These are phyloP conservation scores for Noturus placidus DNA, from an alignment of 2,113 vertebrate genomes.

Conservation along the genomic window DNA sequence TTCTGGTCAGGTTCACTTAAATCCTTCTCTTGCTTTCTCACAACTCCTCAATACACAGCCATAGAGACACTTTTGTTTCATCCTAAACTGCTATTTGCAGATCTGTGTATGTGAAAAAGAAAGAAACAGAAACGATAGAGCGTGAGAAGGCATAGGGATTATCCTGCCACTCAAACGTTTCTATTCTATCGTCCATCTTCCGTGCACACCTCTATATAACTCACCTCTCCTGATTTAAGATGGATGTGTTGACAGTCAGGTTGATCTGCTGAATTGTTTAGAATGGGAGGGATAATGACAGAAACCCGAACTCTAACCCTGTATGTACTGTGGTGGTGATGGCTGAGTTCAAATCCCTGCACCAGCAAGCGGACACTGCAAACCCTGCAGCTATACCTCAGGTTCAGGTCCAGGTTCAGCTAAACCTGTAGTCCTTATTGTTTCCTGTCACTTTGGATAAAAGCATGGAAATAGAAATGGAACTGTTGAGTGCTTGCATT, in stretches of 20 bases:
- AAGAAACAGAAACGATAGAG: not conserved
- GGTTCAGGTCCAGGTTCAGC: not conserved
- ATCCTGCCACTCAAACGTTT: not conserved
- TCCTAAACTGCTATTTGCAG: constrained; percentile 38
- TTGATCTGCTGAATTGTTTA: not conserved
- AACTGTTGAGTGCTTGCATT: not conserved
- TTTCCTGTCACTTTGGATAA: not conserved
- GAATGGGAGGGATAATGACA: not conserved
- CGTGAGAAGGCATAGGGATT: not conserved
- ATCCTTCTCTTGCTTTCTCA: constrained; percentile 38
- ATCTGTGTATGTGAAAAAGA: constrained; percentile 25
- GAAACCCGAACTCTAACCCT: not conserved
- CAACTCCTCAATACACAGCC: constrained; percentile 8
- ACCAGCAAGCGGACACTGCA: not conserved
- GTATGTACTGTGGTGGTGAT: not conserved
- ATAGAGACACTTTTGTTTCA: constrained; percentile 39
- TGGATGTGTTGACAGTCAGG: not conserved
- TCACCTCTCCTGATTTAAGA: not conserved
- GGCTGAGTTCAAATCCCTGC: not conserved
- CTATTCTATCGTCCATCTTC: not conserved
- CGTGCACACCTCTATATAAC: not conserved
- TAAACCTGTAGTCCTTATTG: not conserved
- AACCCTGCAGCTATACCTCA: not conserved
- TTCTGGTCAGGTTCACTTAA: constrained; percentile 33
- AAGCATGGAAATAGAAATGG: not conserved